Percentiles rank a stretch among this genome's conserved stretches.
Conservation (phyloP, 2,113 vertebrate species). For the Chaetops frenatus region DNA sequence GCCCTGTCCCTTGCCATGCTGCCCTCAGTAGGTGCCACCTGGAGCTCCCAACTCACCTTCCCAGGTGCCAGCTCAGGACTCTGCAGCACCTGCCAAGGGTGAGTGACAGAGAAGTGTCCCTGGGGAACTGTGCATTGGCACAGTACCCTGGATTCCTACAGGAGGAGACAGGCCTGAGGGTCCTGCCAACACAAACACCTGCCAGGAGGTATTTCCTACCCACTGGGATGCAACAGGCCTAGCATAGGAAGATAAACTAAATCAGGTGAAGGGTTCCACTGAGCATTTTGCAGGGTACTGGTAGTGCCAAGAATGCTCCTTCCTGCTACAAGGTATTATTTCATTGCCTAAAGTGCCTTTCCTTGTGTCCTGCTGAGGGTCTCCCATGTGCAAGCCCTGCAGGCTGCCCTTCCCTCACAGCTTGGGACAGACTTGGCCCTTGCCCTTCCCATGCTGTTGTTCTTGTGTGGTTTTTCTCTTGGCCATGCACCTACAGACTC, state of each 20-base stretch:
- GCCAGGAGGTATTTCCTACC: background rate
- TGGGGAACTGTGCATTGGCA: background rate
- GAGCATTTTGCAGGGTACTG: fast-evolving
- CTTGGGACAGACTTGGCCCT: background rate
- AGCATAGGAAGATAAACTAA: background rate
- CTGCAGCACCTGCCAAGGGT: background rate
- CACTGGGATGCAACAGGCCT: background rate
- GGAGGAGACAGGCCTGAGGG: background rate
- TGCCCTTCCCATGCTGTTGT: background rate
- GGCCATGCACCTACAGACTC: background rate
- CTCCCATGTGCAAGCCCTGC: background rate
- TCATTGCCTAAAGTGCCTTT: background rate
- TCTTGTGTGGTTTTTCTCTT: background rate
- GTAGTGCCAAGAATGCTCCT: background rate
- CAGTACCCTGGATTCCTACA: background rate
- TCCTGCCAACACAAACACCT: background rate
- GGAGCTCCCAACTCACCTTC: background rate
- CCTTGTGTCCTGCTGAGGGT: background rate
- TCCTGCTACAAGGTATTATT: background rate
- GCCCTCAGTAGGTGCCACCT: fast-evolving
- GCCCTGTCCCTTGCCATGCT: background rate
- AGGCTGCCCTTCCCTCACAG: background rate
- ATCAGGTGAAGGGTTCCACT: background rate
- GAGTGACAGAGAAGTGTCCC: background rate
- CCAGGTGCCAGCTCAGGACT: background rate